These are phyloP conservation scores for Troides oblongomaculatus DNA, from an alignment of 2,888 invertebrate genomes.

Conservation along the genomic window DNA sequence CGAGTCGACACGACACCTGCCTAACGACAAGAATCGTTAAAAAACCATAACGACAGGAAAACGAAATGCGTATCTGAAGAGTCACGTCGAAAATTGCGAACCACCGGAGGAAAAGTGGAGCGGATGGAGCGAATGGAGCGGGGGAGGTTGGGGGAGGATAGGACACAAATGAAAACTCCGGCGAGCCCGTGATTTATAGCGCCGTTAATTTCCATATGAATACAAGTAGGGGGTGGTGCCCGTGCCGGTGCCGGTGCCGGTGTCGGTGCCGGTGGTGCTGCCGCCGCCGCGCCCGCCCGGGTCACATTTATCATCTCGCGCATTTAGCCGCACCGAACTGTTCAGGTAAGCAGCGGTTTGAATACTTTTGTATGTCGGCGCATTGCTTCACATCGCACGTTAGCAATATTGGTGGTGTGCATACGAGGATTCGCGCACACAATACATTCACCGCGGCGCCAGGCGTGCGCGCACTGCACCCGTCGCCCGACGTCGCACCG, in stretches of 20 bases:
- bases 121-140: no score
- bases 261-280: no score
- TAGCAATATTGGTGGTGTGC: no score
- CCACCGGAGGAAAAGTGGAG: neutral
- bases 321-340: no score
- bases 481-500: no score
- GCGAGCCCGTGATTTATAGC: slow-evolving; percentile 53
- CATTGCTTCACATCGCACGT: no score
- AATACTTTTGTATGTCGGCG: no score
- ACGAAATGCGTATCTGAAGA: slow-evolving; percentile 17
- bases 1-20: neutral
- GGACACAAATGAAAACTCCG: slow-evolving; percentile 53
- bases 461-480: no score
- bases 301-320: slow-evolving; percentile 26
- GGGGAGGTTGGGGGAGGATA: slow-evolving; percentile 17
- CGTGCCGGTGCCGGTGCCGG: neutral
- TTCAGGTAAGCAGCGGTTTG: no score
- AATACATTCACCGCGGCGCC: no score
- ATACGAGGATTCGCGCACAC: no score
- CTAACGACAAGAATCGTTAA: neutral
- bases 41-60: slow-evolving; percentile 1
- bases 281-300: neutral
- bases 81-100: slow-evolving; percentile 25
- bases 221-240: slow-evolving; percentile 24
- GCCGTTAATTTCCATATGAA: slow-evolving; percentile 57